Base-by-base conservation (phyloP, 2,888 invertebrate species). In the Dorcus parallelipipedus region DNA sequence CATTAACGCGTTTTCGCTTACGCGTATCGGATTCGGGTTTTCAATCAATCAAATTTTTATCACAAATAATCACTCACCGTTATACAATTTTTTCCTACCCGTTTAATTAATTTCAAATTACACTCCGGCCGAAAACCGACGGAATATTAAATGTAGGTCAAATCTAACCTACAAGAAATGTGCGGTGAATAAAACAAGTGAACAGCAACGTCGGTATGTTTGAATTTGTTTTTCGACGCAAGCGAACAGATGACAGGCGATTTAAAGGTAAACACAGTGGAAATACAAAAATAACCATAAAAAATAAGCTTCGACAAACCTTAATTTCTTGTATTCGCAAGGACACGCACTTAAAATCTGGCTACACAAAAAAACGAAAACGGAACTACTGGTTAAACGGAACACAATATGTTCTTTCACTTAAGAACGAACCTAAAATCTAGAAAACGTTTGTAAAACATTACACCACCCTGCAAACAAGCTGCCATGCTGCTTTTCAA, bases 401-500 rank as follows among this genome's bases (percentile, higher is more conserved):
- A 52, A 23, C 56, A 56, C 56, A 45, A 51, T 45, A 51, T 51
- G 43, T 45, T 42, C 47, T 42, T 42, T 20, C 49, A 53, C 43
- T 39, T 26, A 40, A 52, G 49, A 58, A 41, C 52, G 49, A 57
- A 56, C 48, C 48, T n/a, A 60, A 57, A 26, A 41, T 57, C 54
- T 40, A 50, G 49, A 62, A 62, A 56, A 62, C 26, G 51, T 58
- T 56, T 60, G 58, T 54, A 58, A 62, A 62, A 63, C 58, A 59
- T 62, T 56, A 73, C 73, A 75, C 73, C 74, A 76, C 76, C 76
- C 76, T 69, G 68, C 69, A 69, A 68, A 67, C 67, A 62, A 65
- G 69, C 75, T 71, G 70, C 74, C 74, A 73, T 74, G 74, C 74
- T 72, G 71, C 72, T 71, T 72, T 71, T 73, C 71, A 72, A 71